Base-by-base conservation (phyloP, 2,113 vertebrate genomes). In the Hassar affinis region DNA sequence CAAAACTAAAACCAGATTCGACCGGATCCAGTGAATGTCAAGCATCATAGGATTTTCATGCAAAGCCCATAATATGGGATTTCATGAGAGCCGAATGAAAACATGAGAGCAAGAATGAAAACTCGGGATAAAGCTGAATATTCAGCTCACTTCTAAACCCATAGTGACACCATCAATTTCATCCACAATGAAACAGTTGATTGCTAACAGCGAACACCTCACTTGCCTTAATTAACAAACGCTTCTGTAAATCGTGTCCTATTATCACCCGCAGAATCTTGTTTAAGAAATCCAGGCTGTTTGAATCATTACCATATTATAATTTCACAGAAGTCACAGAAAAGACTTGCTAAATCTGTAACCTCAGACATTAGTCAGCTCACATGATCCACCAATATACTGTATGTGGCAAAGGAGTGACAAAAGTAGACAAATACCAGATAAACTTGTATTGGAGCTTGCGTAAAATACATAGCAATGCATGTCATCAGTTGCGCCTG, bases 1-100 rank as follows among this genome's bases (percentile, higher is more conserved):
- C 57, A 59, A 59, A 78, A 15, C 35, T 45, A 78, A 78, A 78
- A 27, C 33, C 56, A 56, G 59, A 79, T 79, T 79, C 38, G 49
- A 64, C 56, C 78, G 30, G 78, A 66, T 20, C n/a, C 4, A 56
- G 64, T 38, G 20, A 69, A 78, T 61, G 38, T 79, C 78, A 62
- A 62, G 52, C 77, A 42, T 77, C n/a, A 59, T 25, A 49, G 38
- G 80, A 25, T 52, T 71, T 72, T 66, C 66, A 42, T 57, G 66
- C 66, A 81, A 71, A 72, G 9, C 68, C n/a, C 4, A 72, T 81
- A 59, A 81, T 59, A 30, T 27, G 51, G 35, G 47, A 66, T 25
- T 49, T 80, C 79, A 52, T 61, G 35, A 61, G 57, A 38, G n/a
- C 42, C 20, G 56, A 27, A 35, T 47, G 77, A 47, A 22, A 38